Evolutionary conservation across 2,797 vertebrate genomes (phyloP).

Genomic region (Myiothlypis chrysogaster): DNA sequence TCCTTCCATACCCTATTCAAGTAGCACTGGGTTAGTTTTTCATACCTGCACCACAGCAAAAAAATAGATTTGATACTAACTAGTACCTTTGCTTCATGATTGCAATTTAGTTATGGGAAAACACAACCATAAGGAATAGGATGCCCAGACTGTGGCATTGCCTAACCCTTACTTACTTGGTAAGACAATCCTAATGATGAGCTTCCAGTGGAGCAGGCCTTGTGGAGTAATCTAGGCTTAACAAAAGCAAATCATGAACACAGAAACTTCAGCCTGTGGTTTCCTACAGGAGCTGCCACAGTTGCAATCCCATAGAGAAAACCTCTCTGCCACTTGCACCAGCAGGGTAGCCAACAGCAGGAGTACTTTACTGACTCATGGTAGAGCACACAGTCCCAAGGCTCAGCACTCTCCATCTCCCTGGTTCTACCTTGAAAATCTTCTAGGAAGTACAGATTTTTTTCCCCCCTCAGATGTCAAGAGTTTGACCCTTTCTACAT

Average conservation of each 20-base stretch:
- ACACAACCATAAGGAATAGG: background rate
- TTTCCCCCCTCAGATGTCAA: background rate
- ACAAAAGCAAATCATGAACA: background rate
- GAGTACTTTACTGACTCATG: background rate
- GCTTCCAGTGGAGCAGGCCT: background rate
- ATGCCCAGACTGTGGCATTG: background rate
- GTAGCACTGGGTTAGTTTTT: background rate
- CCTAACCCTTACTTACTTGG: background rate
- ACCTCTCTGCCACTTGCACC: background rate
- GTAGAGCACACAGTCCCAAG: background rate
- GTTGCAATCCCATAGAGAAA: background rate
- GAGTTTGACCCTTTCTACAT: background rate
- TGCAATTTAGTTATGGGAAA: background rate
- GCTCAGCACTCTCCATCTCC: background rate
- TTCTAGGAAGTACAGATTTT: background rate
- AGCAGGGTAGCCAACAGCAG: background rate
- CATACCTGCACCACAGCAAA: background rate
- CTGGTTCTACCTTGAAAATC: background rate
- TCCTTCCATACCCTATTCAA: background rate
- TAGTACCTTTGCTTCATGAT: background rate
- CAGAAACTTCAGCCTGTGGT: background rate
- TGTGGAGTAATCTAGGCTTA: background rate
- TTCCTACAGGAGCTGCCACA: background rate
- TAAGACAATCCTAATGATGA: background rate
- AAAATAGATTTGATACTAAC: background rate